phyloP scores from a whole-genome alignment of 2,797 vertebrate species.

The Eremophila alpestris region DNA sequence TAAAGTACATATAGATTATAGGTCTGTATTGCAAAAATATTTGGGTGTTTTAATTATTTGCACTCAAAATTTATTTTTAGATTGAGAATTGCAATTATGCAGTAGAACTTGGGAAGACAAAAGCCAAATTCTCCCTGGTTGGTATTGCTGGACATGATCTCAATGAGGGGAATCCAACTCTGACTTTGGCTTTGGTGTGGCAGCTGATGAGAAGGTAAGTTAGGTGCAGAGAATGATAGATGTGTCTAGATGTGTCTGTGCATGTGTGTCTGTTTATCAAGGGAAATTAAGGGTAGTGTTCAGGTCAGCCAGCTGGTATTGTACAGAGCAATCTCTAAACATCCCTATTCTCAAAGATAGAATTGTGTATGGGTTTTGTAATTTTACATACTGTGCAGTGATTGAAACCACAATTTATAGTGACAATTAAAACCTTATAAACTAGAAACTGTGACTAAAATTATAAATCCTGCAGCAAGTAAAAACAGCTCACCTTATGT shows the following conservation, averaged over 20 bases:
- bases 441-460: neutral
- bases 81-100: conserved; percentile 99
- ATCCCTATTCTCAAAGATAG: neutral
- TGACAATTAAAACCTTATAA: neutral
- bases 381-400: neutral
- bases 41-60: neutral
- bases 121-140: conserved; percentile 93
- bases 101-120: conserved; percentile 86
- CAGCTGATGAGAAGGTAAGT: conserved; percentile 95
- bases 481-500: neutral
- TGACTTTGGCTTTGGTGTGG: conserved; percentile 93
- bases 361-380: neutral
- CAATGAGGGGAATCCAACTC: conserved; percentile 87
- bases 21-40: neutral
- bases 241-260: neutral
- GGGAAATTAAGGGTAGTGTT: neutral
- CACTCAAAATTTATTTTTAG: conserved; percentile 68
- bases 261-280: neutral
- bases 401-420: neutral
- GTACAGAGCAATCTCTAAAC: neutral
- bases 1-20: neutral
- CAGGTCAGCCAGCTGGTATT: neutral
- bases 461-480: neutral
- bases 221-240: neutral
- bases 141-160: conserved; percentile 93